These are phyloP conservation scores for Microtus richardsoni DNA, from an alignment of 2,113 vertebrate species.

Conservation along the genomic window DNA sequence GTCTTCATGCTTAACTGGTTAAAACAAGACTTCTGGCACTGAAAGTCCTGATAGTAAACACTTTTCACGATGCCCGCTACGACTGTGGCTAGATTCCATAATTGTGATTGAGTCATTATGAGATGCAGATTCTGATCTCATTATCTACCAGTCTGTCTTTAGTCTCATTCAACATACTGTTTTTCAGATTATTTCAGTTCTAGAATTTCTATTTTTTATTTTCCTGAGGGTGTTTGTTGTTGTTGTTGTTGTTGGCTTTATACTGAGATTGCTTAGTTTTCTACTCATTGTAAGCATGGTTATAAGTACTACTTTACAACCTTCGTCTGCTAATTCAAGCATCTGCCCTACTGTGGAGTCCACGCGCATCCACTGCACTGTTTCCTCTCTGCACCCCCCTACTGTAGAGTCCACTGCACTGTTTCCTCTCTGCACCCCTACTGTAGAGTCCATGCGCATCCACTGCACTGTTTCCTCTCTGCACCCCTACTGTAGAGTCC, in stretches of 20 bases:
- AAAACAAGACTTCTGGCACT: not conserved
- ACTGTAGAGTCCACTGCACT: no score
- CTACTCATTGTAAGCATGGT: not conserved
- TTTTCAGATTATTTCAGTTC: not conserved
- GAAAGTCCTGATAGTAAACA: not conserved
- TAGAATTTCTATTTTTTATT: not conserved
- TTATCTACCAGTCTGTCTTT: not conserved
- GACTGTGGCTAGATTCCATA: not conserved
- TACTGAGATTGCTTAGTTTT: slow-evolving; percentile 20
- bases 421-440: no score
- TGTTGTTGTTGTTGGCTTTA: not conserved
- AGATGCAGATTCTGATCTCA: not conserved
- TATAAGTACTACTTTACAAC: slow-evolving; percentile 26
- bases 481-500: no score
- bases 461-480: no score
- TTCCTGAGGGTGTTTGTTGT: not conserved
- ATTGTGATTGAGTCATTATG: not conserved
- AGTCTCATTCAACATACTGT: not conserved
- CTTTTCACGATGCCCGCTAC: not conserved
- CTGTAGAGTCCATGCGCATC: no score
- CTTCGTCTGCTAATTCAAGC: not conserved
- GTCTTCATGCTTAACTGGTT: not conserved
- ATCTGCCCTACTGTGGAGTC: not conserved
- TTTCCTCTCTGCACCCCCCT: no score
- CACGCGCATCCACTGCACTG: not conserved